These are phyloP conservation scores for Orgyia antiqua DNA, from an alignment of 2,888 invertebrate species.

Conservation along the genomic window DNA sequence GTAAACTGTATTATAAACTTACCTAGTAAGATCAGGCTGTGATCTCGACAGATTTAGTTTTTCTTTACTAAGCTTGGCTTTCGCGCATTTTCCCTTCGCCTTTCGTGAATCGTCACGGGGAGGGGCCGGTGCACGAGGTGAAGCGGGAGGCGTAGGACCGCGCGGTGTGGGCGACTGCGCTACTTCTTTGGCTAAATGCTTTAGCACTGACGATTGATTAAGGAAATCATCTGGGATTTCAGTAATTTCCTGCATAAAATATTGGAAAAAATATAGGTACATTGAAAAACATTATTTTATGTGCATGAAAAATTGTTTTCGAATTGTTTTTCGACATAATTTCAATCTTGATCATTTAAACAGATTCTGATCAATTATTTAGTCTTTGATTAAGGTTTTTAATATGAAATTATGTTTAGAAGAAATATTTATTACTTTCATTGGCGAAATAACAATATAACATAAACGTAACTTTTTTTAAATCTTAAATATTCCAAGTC, in stretches of 20 bases:
- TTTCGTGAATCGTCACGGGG: slow-evolving; percentile 42
- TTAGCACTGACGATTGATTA: slow-evolving; percentile 88
- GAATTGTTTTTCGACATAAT: not conserved
- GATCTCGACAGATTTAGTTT: slow-evolving; percentile 85
- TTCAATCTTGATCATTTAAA: not conserved
- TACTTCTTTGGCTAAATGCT: slow-evolving; percentile 90
- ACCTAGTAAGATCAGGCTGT: slow-evolving; percentile 89
- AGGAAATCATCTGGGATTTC: slow-evolving; percentile 92
- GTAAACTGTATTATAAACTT: too few relatives aligned
- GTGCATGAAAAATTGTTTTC: not conserved
- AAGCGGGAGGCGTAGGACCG: slow-evolving; percentile 52
- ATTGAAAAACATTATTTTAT: not conserved
- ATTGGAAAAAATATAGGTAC: too few relatives aligned
- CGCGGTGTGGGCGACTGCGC: slow-evolving; percentile 62
- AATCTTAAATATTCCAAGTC: too few relatives aligned
- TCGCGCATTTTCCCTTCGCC: slow-evolving; percentile 51
- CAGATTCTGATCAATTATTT: too few relatives aligned
- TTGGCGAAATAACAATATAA: too few relatives aligned
- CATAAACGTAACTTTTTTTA: too few relatives aligned
- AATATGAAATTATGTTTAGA: too few relatives aligned
- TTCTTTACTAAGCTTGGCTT: slow-evolving; percentile 71
- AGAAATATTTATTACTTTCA: too few relatives aligned
- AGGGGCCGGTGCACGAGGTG: slow-evolving; percentile 41
- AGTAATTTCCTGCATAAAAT: slow-evolving; percentile 79
- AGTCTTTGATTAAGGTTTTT: too few relatives aligned